Percentiles rank a stretch among this genome's conserved stretches.
These are phyloP conservation scores for Progne subis DNA, from an alignment of 2,113 vertebrate species.

Conservation along the genomic window DNA sequence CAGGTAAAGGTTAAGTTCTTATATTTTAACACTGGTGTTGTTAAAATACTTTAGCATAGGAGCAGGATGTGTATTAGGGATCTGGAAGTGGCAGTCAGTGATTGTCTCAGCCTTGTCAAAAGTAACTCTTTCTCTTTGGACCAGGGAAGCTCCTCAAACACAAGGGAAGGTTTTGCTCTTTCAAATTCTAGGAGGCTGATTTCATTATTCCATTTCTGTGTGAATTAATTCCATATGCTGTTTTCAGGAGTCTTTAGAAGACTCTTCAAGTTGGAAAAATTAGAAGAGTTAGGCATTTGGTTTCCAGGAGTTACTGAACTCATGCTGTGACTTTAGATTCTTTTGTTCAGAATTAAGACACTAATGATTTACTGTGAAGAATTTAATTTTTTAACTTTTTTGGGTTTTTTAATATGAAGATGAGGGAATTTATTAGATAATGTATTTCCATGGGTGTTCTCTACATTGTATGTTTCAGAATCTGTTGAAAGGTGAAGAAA, in stretches of 20 bases:
- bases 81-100: accelerated
- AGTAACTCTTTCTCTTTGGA: neutral
- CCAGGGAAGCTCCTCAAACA: neutral
- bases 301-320: neutral
- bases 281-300: neutral
- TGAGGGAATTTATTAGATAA: neutral
- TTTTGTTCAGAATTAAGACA: neutral
- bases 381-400: neutral
- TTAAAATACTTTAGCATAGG: neutral
- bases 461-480: neutral
- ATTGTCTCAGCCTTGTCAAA: neutral
- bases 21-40: neutral
- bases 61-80: accelerated
- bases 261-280: neutral
- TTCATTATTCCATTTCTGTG: neutral
- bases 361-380: neutral
- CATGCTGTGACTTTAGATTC: neutral
- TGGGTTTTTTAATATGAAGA: neutral
- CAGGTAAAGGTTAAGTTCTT: neutral
- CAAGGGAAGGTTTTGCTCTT: neutral
- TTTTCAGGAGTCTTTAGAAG: neutral
- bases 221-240: neutral
- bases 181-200: neutral
- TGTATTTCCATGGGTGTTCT: neutral
- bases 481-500: neutral